These are phyloP conservation scores for Ceratina australensis DNA, from an alignment of 1,140 invertebrate genomes.

Conservation along the genomic window DNA sequence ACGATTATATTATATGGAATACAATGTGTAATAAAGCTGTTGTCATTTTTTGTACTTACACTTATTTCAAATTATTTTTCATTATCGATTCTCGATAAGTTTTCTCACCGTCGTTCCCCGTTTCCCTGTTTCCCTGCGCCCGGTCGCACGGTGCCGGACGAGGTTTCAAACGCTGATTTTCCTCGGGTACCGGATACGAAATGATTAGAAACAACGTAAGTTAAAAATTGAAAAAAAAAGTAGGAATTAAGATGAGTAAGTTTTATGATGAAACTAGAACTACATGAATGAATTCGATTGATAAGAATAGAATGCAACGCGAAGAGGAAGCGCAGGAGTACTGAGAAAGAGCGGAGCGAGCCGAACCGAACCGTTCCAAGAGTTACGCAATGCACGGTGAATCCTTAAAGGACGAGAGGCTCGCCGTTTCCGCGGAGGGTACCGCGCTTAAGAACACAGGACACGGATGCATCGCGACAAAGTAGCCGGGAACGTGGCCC, in stretches of 20 bases:
- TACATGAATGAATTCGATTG: not conserved
- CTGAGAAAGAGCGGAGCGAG: not conserved
- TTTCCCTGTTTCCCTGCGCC: not conserved
- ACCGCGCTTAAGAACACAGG: constrained; percentile 22
- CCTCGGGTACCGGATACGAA: too few species aligned
- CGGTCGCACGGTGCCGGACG: too few species aligned
- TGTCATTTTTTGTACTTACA: constrained; percentile 76
- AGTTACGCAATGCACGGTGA: constrained; percentile 46
- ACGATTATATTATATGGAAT: constrained; percentile 67
- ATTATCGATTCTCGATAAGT: constrained; percentile 51
- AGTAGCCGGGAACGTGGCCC: constrained; percentile 32
- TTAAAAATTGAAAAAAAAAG: too few species aligned
- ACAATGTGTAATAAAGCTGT: constrained; percentile 72
- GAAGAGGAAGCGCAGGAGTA: not conserved
- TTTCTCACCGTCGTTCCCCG: constrained; percentile 6
- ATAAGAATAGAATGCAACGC: not conserved
- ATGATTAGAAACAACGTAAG: too few species aligned
- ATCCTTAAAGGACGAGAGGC: constrained; percentile 44
- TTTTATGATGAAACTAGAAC: too few species aligned
- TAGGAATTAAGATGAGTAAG: too few species aligned
- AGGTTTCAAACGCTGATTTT: too few species aligned
- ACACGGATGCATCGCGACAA: constrained; percentile 46
- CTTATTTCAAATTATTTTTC: constrained; percentile 59
- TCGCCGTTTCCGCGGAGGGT: constrained; percentile 39
- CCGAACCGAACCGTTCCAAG: constrained; percentile 27